Conservation (phyloP, 2,113 vertebrate genomes). For the Nansenia antarctica region DNA sequence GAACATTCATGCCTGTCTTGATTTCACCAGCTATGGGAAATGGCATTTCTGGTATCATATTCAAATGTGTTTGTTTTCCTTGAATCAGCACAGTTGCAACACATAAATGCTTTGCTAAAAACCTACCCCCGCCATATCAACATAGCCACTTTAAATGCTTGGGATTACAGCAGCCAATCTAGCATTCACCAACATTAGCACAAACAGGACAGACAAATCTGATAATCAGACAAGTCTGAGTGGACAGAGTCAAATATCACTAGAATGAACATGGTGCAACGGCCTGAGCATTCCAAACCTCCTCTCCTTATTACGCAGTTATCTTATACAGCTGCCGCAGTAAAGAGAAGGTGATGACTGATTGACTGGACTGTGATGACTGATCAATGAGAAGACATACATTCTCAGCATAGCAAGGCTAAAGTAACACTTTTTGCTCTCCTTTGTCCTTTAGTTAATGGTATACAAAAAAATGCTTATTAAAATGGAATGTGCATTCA, state of each 20-base stretch:
- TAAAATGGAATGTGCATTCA: neutral
- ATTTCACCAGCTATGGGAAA: too few relatives aligned
- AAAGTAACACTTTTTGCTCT: constrained; percentile 2
- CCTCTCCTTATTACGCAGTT: neutral
- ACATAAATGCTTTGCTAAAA: too few relatives aligned
- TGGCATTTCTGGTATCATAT: too few relatives aligned
- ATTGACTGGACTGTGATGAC: constrained; percentile 17
- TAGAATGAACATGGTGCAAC: neutral
- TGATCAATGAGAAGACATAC: constrained; percentile 47
- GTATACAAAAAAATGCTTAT: neutral
- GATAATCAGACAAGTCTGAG: neutral
- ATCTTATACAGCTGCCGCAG: constrained; percentile 6
- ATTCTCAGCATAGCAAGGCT: constrained; percentile 24
- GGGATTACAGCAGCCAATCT: neutral
- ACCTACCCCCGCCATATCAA: too few relatives aligned
- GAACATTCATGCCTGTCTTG: too few relatives aligned
- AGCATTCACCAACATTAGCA: neutral
- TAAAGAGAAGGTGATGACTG: constrained; percentile 17
- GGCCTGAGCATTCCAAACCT: constrained; percentile 4
- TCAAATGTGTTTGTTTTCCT: too few relatives aligned
- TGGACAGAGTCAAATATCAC: constrained; percentile 11
- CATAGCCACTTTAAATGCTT: neutral
- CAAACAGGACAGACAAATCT: neutral
- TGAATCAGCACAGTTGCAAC: too few relatives aligned
- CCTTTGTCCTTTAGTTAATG: neutral